phyloP scores from a whole-genome alignment of 2,797 vertebrate genomes.

The Bradypus variegatus region DNA sequence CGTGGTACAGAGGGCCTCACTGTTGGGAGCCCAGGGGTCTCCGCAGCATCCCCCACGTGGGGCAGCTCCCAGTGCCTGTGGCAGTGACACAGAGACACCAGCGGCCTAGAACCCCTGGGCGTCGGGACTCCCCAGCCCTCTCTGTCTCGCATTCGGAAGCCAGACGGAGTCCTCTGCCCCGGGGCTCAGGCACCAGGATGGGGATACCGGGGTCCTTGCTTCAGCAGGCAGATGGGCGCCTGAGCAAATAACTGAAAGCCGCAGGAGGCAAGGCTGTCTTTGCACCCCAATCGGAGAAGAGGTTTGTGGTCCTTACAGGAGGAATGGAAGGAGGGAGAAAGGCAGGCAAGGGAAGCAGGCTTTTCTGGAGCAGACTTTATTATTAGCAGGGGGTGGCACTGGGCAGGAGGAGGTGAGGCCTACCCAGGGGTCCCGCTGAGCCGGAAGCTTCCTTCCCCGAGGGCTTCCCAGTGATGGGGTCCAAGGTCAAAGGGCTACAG shows the following conservation, averaged over 20 bases:
- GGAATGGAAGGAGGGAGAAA: background rate
- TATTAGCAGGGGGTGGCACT: background rate
- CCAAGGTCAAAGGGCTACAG: background rate
- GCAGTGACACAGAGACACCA: background rate
- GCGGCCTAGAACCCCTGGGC: background rate
- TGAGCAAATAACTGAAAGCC: background rate
- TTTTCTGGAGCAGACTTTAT: background rate
- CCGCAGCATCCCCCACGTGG: background rate
- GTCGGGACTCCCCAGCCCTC: background rate
- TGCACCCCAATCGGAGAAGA: background rate
- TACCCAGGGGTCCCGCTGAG: background rate
- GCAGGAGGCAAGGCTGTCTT: background rate
- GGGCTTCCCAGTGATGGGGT: background rate
- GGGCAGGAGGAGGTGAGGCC: background rate
- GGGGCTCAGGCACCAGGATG: background rate
- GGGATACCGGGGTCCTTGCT: background rate
- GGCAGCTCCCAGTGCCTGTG: background rate
- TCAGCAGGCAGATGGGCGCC: no score
- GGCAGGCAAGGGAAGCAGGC: background rate
- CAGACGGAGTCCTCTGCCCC: background rate
- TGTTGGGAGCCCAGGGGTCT: background rate
- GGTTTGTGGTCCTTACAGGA: fast-evolving
- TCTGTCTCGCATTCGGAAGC: background rate
- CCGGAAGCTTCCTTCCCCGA: background rate
- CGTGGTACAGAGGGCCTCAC: background rate